Evolutionary conservation across 23 tunicate genomes (phyloP).

Genomic region (Trididemnum clinides): DNA sequence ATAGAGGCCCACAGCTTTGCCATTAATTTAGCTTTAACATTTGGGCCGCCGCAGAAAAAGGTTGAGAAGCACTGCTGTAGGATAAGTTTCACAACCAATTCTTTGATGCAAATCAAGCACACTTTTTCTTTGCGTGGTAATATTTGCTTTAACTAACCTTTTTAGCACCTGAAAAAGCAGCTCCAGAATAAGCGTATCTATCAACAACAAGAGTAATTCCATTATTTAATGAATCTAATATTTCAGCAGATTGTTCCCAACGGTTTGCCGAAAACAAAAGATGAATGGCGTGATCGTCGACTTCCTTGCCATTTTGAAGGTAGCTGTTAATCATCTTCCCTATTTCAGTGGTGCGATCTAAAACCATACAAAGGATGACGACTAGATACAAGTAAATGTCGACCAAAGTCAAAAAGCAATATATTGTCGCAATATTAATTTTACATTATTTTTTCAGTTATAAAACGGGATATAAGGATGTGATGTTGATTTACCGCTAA

Average conservation of each 20-base stretch:
- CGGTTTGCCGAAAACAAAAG: slow-evolving; percentile 79
- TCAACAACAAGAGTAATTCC: slow-evolving; percentile 81
- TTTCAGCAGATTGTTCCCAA: slow-evolving; percentile 62
- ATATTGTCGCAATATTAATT: neutral
- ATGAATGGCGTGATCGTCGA: slow-evolving; percentile 86
- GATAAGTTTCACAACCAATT: too few relatives aligned
- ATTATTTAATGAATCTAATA: slow-evolving; percentile 43
- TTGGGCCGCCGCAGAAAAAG: too few relatives aligned
- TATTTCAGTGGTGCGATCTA: slow-evolving; percentile 72
- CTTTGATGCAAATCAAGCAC: neutral
- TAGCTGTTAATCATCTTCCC: slow-evolving; percentile 64
- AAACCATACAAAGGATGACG: too few relatives aligned
- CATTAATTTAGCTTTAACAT: too few relatives aligned
- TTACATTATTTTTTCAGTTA: too few relatives aligned
- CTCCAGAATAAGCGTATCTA: slow-evolving; percentile 95
- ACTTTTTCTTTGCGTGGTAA: too few relatives aligned
- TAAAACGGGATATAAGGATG: too few relatives aligned
- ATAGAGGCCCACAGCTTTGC: too few relatives aligned
- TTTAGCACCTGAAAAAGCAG: slow-evolving; percentile 83
- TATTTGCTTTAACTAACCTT: slow-evolving; percentile 21
- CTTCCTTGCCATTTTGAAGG: slow-evolving; percentile 23
- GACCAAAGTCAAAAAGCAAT: neutral
- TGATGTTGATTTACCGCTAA: too few relatives aligned
- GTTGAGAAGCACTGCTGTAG: too few relatives aligned
- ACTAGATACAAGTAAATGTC: neutral